Conservation (phyloP, 2,113 vertebrate genomes). For the Herpailurus yagouaroundi region DNA sequence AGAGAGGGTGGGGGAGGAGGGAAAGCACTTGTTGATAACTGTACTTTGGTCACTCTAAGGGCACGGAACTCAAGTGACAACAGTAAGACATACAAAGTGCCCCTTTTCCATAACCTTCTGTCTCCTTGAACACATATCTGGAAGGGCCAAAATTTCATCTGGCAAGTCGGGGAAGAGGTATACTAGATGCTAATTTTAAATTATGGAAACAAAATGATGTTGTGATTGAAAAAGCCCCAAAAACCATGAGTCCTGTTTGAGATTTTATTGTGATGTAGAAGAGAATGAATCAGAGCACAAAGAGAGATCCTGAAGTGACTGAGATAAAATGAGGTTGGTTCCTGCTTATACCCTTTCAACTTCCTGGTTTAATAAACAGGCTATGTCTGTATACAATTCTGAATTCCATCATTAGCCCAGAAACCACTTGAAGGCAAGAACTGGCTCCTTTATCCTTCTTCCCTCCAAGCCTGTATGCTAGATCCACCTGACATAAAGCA, state of each 20-base stretch:
- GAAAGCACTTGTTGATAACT: background rate
- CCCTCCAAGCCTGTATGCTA: background rate
- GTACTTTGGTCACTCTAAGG: background rate
- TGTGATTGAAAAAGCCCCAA: background rate
- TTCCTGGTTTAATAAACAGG: background rate
- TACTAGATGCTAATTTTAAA: background rate
- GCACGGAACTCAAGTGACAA: background rate
- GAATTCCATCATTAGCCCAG: background rate
- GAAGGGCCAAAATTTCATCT: background rate
- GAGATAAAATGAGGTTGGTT: background rate
- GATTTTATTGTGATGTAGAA: background rate
- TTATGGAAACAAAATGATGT: background rate
- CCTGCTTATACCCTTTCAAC: background rate
- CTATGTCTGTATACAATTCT: background rate
- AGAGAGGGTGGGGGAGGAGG: accelerated
- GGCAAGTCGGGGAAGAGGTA: background rate
- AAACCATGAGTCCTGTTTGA: background rate
- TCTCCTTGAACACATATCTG: background rate
- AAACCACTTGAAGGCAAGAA: background rate
- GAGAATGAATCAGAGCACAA: background rate
- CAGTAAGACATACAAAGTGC: background rate
- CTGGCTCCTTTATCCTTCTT: background rate
- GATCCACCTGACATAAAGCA: background rate
- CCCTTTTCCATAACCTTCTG: background rate
- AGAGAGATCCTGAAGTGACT: background rate